phyloP scores from a whole-genome alignment of 2,113 vertebrate genomes.

The Chloropsis hardwickii region DNA sequence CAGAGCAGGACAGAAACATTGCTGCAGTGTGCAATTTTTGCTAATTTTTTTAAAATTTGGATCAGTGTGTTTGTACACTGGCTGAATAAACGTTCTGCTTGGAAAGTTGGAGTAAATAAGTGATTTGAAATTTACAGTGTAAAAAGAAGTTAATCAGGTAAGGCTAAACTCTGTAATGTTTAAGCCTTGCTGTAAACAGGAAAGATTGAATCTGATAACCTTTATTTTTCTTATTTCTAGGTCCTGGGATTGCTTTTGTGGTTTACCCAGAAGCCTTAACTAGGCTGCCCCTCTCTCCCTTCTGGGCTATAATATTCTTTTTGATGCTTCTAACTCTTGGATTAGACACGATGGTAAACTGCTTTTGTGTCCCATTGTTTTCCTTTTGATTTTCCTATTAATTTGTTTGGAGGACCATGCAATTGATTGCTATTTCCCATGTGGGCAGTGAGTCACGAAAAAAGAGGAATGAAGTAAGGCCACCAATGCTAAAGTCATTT shows the following conservation, averaged over 20 bases:
- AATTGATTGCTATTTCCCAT: neutral
- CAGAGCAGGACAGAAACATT: neutral
- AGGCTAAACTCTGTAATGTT: neutral
- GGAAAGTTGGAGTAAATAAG: neutral
- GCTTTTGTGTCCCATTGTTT: neutral
- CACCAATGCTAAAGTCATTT: neutral
- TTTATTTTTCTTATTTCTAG: slow-evolving; percentile 65
- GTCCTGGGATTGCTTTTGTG: slow-evolving; percentile 96
- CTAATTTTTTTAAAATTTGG: neutral
- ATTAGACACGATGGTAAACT: slow-evolving; percentile 95
- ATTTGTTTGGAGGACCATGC: neutral
- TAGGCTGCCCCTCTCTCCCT: slow-evolving; percentile 92
- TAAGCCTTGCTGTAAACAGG: neutral
- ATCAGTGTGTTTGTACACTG: neutral
- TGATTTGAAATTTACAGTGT: neutral
- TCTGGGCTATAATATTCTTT: slow-evolving; percentile 99
- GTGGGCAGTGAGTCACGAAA: neutral
- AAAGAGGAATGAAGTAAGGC: neutral
- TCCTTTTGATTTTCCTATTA: neutral
- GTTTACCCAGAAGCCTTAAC: slow-evolving; percentile 98
- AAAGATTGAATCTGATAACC: neutral
- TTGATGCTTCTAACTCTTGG: slow-evolving; percentile 98
- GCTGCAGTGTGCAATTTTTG: neutral
- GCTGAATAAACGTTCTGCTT: neutral
- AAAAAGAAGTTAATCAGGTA: neutral